A percentile compares a stretch with the other conserved stretches of the same genome.
phyloP scores from a whole-genome alignment of 2,113 vertebrate species.

The Odontesthes bonariensis region DNA sequence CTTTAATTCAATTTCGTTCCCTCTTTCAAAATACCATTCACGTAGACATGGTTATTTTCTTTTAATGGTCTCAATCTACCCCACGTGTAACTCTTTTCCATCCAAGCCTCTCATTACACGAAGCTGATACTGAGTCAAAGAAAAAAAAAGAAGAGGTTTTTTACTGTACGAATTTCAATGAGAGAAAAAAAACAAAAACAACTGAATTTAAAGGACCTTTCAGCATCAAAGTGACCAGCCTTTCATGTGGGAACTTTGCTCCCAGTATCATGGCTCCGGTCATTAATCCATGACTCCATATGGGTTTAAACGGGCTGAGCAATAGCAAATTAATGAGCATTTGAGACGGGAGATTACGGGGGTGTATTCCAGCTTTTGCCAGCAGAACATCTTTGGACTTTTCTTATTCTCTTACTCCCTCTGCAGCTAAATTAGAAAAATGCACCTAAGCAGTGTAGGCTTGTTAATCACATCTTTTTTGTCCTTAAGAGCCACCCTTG shows the following conservation, averaged over 20 bases:
- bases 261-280: constrained; percentile 16
- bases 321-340: constrained; percentile 29
- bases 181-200: constrained; percentile 9
- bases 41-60: constrained; percentile 6
- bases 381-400: not conserved
- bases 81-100: not conserved
- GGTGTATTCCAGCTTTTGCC: not conserved
- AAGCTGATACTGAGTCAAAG: no score
- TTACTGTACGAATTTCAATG: not conserved
- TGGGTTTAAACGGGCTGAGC: not conserved
- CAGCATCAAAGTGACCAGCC: constrained; percentile 35
- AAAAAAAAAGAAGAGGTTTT: constrained; percentile 44
- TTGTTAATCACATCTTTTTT: not conserved
- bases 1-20: not conserved
- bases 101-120: not conserved
- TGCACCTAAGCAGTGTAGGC: constrained; percentile 33
- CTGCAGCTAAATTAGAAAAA: constrained; percentile 69
- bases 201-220: constrained; percentile 19
- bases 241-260: constrained; percentile 26
- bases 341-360: constrained; percentile 18
- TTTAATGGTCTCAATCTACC: constrained; percentile 3
- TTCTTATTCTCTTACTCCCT: constrained; percentile 74
- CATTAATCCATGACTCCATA: constrained; percentile 47
- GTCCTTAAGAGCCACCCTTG: not conserved
- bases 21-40: constrained; percentile 9